phyloP scores from a whole-genome alignment of 2,888 invertebrate genomes.

The Melinaea menophilus region DNA sequence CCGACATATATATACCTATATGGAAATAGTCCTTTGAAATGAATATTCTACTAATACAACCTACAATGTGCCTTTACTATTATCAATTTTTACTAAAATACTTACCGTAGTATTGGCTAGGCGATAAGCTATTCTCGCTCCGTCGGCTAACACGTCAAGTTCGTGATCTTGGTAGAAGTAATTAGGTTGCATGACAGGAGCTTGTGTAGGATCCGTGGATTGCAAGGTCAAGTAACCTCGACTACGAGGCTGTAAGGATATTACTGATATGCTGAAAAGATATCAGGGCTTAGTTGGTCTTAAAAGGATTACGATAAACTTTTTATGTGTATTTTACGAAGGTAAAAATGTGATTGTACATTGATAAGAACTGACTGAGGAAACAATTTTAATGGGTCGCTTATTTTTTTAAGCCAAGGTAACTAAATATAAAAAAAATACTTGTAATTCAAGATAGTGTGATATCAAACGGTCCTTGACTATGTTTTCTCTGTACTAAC shows the following conservation, averaged over 20 bases:
- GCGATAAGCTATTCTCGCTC: constrained; percentile 77
- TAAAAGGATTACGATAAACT: neutral
- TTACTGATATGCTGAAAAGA: constrained; percentile 72
- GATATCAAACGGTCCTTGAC: no score
- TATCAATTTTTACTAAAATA: constrained; percentile 1
- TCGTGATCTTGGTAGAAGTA: constrained; percentile 85
- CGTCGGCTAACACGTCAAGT: constrained; percentile 79
- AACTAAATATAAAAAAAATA: no score
- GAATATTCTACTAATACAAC: no score
- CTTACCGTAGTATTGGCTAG: constrained; percentile 77
- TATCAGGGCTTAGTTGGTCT: neutral
- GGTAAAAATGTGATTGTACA: constrained; percentile 6
- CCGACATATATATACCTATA: no score
- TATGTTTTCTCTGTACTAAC: constrained; percentile 34
- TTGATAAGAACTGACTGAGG: neutral
- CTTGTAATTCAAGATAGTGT: no score
- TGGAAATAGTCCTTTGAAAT: no score
- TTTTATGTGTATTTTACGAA: no score
- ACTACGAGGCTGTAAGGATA: constrained; percentile 82
- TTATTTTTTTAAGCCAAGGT: no score
- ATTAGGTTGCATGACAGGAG: constrained; percentile 87
- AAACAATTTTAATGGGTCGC: no score
- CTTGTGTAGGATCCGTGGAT: constrained; percentile 81
- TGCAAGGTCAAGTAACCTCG: constrained; percentile 80
- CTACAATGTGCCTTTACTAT: neutral